Evolutionary conservation across 2,113 vertebrate genomes (phyloP).

Genomic region (Platysternon megacephalum): DNA sequence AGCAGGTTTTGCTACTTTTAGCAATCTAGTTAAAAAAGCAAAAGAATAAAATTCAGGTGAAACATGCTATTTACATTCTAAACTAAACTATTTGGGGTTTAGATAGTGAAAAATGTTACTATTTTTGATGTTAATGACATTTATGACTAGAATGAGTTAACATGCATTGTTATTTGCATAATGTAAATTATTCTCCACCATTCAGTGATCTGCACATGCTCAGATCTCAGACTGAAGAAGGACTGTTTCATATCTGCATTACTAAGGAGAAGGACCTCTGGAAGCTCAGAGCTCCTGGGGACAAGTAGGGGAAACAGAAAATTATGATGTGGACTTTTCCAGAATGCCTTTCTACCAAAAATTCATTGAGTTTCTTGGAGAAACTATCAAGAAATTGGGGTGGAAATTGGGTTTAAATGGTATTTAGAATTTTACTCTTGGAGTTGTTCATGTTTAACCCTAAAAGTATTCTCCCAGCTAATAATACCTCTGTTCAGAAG

Average conservation of each 20-base stretch:
- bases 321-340: not conserved
- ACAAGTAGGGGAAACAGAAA: not conserved
- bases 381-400: not conserved
- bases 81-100: not conserved
- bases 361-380: not conserved
- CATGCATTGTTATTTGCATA: not conserved
- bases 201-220: constrained; percentile 32
- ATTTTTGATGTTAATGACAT: not conserved
- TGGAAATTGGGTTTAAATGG: not conserved
- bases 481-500: not conserved
- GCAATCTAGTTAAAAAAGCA: not conserved
- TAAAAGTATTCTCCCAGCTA: not conserved
- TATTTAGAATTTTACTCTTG: not conserved
- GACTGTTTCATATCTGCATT: constrained; percentile 47
- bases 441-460: not conserved
- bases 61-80: not conserved
- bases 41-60: not conserved
- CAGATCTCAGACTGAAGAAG: not conserved
- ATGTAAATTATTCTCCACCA: not conserved
- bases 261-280: constrained; percentile 16
- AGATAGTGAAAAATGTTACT: not conserved
- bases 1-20: not conserved
- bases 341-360: not conserved
- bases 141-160: not conserved
- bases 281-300: not conserved